Base-by-base conservation (phyloP, 2,113 vertebrate genomes). In the Tonatia bakeri region DNA sequence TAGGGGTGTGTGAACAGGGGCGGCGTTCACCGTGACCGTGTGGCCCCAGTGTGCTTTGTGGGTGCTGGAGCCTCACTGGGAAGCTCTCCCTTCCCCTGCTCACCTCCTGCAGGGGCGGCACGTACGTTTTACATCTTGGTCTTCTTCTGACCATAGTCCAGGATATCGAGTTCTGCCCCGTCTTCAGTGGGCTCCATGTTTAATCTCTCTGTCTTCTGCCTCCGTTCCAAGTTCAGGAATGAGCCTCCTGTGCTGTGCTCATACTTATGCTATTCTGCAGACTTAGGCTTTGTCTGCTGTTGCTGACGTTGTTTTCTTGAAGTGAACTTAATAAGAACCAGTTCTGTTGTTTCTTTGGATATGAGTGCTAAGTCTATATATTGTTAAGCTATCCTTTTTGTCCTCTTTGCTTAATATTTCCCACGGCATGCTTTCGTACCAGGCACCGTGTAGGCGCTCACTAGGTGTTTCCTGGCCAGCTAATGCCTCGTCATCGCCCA, bases 1-100 rank as follows among this genome's bases (percentile, higher is more conserved):
- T 52, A 20, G 70, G 33, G 92, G 92, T 94, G 56, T 97, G 93
- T 97, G 92, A 97, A 91, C 79, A 92, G 65, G 75, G 65, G 31
- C 86, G 61, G 47, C 92, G 84, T 47, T 93, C 94, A 91, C 94
- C 80, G 45, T 87, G 89, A 83, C 47, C 69, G 1, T 83, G 92
- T 16, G n/a, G 61, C 77, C 86, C 38, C 13, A 89, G 75, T 91
- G 84, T 76, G 91, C 91, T 91, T 86, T 92, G 95, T 91, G 87
- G 92, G 86, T 95, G 88, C 3, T 91, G 82, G 82, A 93, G 20
- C 86, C 79, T 94, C 75, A 6, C 86, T 75, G 85, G 90, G 73
- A 94, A 91, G 54, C 86, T 86, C 94, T 94, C 89, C 75, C 65
- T 94, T 36, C 87, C 36, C 61, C 85, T 45, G 10, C 72, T 72